phyloP scores from a whole-genome alignment of 2,797 vertebrate genomes.

The Mycteria americana region DNA sequence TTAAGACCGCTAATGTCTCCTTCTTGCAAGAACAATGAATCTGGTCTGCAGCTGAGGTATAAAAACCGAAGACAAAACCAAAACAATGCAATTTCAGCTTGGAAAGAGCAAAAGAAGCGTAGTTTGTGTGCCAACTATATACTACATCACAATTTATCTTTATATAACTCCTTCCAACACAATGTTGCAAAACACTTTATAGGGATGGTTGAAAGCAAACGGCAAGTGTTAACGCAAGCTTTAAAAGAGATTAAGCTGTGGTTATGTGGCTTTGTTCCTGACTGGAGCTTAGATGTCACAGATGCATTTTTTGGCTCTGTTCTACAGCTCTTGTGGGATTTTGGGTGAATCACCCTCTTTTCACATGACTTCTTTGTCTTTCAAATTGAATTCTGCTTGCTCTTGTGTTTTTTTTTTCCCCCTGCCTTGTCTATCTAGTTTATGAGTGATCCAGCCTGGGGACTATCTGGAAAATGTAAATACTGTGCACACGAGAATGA shows the following conservation, averaged over 20 bases:
- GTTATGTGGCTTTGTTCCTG: background rate
- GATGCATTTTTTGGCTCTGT: background rate
- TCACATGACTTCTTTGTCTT: background rate
- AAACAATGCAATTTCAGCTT: background rate
- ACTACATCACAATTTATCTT: background rate
- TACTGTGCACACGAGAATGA: background rate
- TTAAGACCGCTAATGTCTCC: background rate
- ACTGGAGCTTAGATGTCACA: background rate
- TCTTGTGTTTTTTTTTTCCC: background rate
- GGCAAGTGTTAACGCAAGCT: background rate
- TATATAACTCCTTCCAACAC: background rate
- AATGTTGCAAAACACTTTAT: background rate
- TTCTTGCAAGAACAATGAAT: conserved; percentile 54
- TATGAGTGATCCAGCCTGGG: background rate
- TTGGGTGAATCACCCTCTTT: background rate
- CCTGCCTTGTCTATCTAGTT: background rate
- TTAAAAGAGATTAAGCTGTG: background rate
- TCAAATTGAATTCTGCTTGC: background rate
- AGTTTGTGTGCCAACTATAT: background rate
- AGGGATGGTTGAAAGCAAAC: background rate
- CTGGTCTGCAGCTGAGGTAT: background rate
- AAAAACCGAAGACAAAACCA: background rate
- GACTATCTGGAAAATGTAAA: conserved; percentile 17
- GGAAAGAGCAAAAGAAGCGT: background rate
- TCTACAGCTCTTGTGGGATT: background rate